Conservation (phyloP, 2,888 invertebrate species). For the Baronia brevicornis region DNA sequence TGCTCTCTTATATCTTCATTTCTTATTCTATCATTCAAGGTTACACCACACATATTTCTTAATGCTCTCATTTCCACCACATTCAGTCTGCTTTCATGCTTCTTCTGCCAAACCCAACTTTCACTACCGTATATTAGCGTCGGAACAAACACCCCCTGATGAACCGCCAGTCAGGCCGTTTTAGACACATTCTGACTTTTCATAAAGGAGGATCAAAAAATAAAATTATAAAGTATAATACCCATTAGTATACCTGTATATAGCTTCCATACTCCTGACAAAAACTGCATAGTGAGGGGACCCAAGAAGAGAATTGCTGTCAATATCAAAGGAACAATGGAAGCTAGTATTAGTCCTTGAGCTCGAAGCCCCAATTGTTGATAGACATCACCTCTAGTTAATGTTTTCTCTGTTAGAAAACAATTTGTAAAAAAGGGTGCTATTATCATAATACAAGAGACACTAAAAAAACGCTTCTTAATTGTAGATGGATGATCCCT, state of each 20-base stretch:
- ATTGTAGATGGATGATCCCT: slow-evolving; percentile 93
- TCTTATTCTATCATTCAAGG: too few species aligned
- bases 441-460: slow-evolving; percentile 85
- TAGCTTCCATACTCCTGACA: slow-evolving; percentile 80
- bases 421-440: slow-evolving; percentile 86
- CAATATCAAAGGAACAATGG: slow-evolving; percentile 82
- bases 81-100: too few species aligned
- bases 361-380: slow-evolving; percentile 85
- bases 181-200: too few species aligned
- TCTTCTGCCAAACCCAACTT: too few species aligned
- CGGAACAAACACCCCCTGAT: too few species aligned
- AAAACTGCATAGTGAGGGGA: slow-evolving; percentile 83
- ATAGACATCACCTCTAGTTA: slow-evolving; percentile 78
- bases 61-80: too few species aligned
- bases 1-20: too few species aligned
- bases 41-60: too few species aligned
- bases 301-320: slow-evolving; percentile 89
- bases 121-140: too few species aligned
- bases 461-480: slow-evolving; percentile 90
- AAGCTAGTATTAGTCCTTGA: slow-evolving; percentile 83
- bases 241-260: slow-evolving; percentile 75
- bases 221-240: not conserved
- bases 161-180: too few species aligned
- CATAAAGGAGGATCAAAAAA: too few species aligned
- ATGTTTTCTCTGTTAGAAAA: slow-evolving; percentile 78